A percentile compares a stretch with the other conserved stretches of the same genome.
Conservation (phyloP, 1,140 invertebrate genomes). For the Aphis craccivora region DNA sequence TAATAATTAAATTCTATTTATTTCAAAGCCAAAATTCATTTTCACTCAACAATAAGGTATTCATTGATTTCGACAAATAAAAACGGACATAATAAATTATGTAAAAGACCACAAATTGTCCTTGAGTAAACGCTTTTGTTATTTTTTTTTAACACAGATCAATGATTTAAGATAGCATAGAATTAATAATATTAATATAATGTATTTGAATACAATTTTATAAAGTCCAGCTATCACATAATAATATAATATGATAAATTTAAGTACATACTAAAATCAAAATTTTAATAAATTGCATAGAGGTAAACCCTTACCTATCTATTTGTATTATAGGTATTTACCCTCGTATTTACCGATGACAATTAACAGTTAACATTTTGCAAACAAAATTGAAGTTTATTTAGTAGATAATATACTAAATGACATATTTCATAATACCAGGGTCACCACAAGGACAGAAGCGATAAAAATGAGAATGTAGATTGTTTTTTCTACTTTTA, state of each 20-base stretch:
- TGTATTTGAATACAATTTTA: background rate
- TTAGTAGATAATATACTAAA: too few species aligned
- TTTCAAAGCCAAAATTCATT: background rate
- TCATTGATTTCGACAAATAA: slow-evolving; percentile 1
- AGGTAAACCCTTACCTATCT: background rate
- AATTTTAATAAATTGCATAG: background rate
- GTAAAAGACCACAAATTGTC: background rate
- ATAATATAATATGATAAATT: too few species aligned
- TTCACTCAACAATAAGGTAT: background rate
- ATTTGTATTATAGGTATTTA: too few species aligned
- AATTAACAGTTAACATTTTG: background rate
- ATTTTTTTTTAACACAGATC: background rate
- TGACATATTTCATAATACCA: background rate
- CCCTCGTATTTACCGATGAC: too few species aligned
- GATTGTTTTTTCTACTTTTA: background rate
- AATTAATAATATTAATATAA: slow-evolving; percentile 15
- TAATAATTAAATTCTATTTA: background rate
- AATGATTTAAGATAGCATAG: background rate
- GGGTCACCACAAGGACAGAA: background rate
- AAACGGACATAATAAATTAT: background rate
- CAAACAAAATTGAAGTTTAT: background rate
- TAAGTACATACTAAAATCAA: background rate
- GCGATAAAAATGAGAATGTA: background rate
- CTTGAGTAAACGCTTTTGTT: slow-evolving; percentile 23
- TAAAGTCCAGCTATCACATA: background rate